These are phyloP conservation scores for Nipponacmea schrenckii DNA, from an alignment of 2,888 invertebrate species.

Conservation along the genomic window DNA sequence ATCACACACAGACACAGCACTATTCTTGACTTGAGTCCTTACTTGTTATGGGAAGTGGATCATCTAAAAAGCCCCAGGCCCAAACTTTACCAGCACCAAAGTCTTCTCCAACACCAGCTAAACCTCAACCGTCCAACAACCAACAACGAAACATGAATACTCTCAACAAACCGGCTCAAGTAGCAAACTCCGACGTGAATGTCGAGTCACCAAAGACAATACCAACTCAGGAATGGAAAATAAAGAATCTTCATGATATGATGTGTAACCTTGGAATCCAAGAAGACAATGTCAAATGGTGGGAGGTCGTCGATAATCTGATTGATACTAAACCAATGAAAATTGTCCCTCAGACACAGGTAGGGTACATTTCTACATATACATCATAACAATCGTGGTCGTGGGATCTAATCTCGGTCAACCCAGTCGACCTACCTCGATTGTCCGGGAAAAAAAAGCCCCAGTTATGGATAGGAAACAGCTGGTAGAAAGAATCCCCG, in stretches of 20 bases:
- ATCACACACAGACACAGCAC: too few relatives aligned
- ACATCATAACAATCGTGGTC: neutral
- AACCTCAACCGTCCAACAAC: neutral
- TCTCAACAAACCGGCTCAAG: neutral
- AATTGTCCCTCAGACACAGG: neutral
- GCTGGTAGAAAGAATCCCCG: too few relatives aligned
- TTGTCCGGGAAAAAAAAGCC: too few relatives aligned
- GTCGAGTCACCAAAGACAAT: neutral
- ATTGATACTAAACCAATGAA: neutral
- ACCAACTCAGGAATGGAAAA: neutral
- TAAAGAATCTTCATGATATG: neutral
- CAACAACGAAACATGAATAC: neutral
- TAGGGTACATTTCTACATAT: neutral
- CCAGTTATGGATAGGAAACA: too few relatives aligned
- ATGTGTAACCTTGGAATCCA: neutral
- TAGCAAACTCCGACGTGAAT: neutral
- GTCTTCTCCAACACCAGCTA: neutral
- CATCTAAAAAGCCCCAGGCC: neutral
- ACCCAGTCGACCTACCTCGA: too few relatives aligned
- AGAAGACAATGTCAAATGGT: neutral
- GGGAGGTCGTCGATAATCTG: neutral
- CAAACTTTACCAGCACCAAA: neutral
- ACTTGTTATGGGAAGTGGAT: neutral
- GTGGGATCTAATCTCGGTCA: neutral
- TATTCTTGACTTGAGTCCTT: too few relatives aligned